Percentiles rank a stretch among this genome's conserved stretches.
Evolutionary conservation across 2,888 invertebrate genomes (phyloP).

Genomic region (Cantharis rufa): DNA sequence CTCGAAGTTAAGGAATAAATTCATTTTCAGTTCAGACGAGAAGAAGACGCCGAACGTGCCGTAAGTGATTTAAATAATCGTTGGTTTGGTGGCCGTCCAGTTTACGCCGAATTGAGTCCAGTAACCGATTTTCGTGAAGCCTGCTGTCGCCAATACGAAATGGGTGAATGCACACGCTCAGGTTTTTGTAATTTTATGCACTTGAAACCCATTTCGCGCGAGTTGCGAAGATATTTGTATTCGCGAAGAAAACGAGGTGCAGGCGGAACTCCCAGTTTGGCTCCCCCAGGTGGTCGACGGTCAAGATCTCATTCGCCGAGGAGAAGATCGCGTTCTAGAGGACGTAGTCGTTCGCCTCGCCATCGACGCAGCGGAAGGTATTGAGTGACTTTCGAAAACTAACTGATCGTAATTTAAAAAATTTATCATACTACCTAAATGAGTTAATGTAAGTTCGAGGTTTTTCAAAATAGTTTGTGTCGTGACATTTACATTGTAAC

Average conservation of each 20-base stretch:
- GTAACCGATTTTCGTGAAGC: conserved; percentile 99
- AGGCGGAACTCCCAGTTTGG: conserved; percentile 34
- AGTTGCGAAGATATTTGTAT: conserved; percentile 80
- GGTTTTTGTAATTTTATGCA: conserved; percentile 99
- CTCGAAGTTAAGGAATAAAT: conserved; percentile 69
- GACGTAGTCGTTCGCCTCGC: conserved; percentile 54
- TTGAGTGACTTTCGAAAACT: conserved; percentile 40
- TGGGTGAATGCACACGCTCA: conserved; percentile 98
- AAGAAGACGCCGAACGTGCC: conserved; percentile 98
- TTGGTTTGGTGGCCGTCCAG: conserved; percentile 98
- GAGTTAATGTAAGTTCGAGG: neutral
- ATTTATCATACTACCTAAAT: neutral
- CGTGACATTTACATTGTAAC: neutral
- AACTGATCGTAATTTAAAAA: neutral
- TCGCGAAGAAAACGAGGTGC: conserved; percentile 67
- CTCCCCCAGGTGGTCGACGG: conserved; percentile 55
- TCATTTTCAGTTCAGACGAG: conserved; percentile 78
- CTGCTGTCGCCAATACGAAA: conserved; percentile 98
- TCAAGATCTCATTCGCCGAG: conserved; percentile 65
- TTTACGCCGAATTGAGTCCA: conserved; percentile 97
- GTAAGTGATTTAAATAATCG: conserved; percentile 97
- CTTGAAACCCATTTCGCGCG: conserved; percentile 95
- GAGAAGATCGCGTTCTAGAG: conserved; percentile 59
- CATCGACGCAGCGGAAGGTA: conserved; percentile 59
- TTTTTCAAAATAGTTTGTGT: neutral